Evolutionary conservation across 2,888 invertebrate species (phyloP).

Genomic region (Pelosia muscerda): DNA sequence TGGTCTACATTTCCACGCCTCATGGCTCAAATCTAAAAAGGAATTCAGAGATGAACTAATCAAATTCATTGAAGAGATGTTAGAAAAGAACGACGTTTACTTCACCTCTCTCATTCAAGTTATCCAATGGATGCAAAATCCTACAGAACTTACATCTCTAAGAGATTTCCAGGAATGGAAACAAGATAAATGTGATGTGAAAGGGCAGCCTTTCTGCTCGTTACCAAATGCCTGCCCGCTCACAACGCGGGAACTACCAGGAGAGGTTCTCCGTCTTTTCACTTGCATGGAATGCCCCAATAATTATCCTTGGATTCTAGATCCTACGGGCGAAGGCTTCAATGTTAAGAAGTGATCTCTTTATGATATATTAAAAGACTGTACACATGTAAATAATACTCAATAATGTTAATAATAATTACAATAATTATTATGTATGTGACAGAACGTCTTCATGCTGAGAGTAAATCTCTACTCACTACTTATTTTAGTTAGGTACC

Average conservation of each 20-base stretch:
- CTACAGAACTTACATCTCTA: conserved; percentile 94
- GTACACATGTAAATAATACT: conserved; percentile 87
- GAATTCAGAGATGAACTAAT: conserved; percentile 96
- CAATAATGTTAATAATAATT: conserved; percentile 81
- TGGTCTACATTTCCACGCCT: conserved; percentile 97
- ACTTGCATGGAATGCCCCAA: conserved; percentile 98
- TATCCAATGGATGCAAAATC: conserved; percentile 98
- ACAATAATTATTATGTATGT: conserved; percentile 64
- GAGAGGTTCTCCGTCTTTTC: conserved; percentile 96
- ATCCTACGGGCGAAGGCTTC: conserved; percentile 98
- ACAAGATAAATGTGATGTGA: conserved; percentile 96
- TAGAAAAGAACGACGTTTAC: conserved; percentile 95
- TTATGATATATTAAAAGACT: conserved; percentile 83
- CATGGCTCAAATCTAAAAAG: conserved; percentile 97
- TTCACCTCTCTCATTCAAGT: conserved; percentile 97
- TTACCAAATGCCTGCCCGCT: conserved; percentile 96
- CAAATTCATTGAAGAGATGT: conserved; percentile 97
- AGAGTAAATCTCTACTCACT: conserved; percentile 36
- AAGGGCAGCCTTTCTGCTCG: conserved; percentile 97
- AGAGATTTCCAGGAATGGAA: conserved; percentile 98
- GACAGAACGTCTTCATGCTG: conserved; percentile 56
- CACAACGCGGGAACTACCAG: conserved; percentile 95
- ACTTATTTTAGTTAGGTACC: conserved; percentile 46
- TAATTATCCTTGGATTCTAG: conserved; percentile 97
- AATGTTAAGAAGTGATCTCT: conserved; percentile 91